Percentiles rank a stretch among this genome's conserved stretches.
These are phyloP conservation scores for Indicator maculatus DNA, from an alignment of 2,113 vertebrate genomes.

Conservation along the genomic window DNA sequence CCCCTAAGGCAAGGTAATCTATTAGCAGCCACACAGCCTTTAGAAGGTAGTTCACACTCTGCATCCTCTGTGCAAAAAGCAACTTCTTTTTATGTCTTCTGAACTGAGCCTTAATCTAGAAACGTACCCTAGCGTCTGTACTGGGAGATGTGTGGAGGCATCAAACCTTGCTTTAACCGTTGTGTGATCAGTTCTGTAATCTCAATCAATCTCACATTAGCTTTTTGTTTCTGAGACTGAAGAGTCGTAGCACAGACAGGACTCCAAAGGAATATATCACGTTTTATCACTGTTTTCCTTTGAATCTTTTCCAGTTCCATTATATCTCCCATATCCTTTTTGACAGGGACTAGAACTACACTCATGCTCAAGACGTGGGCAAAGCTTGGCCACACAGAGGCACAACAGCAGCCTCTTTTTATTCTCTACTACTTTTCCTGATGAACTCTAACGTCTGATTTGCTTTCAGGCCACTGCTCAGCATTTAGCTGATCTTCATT, in stretches of 20 bases:
- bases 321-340: not conserved
- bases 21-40: not conserved
- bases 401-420: not conserved
- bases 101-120: not conserved
- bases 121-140: not conserved
- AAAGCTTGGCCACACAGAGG: not conserved
- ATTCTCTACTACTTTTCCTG: not conserved
- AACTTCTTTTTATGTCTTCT: not conserved
- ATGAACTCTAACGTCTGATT: not conserved
- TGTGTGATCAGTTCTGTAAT: not conserved
- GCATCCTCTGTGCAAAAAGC: not conserved
- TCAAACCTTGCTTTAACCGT: not conserved
- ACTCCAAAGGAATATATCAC: not conserved
- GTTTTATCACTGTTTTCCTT: not conserved
- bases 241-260: not conserved
- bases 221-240: not conserved
- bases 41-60: not conserved
- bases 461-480: not conserved
- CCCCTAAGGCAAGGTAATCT: not conserved
- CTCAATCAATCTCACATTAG: not conserved
- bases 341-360: not conserved
- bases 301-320: not conserved
- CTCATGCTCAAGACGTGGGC: rapidly evolving
- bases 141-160: not conserved
- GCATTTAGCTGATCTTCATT: not conserved